phyloP scores from a whole-genome alignment of 2,888 invertebrate species.

The Malthinus flaveolus region DNA sequence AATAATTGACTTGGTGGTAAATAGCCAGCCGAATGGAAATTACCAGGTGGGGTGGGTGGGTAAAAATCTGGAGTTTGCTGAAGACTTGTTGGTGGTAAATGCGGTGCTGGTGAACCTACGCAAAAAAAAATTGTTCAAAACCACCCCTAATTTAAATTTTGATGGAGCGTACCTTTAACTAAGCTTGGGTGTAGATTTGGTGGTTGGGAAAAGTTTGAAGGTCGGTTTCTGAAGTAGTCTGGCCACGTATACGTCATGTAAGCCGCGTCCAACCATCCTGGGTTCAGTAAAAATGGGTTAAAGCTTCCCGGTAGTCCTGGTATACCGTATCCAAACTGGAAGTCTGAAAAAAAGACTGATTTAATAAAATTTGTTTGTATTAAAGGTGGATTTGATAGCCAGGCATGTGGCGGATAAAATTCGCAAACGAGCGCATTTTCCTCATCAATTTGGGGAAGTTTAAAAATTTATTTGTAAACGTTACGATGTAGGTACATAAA shows the following conservation, averaged over 20 bases:
- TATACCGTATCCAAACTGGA: conserved; percentile 73
- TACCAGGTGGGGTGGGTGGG: conserved; percentile 31
- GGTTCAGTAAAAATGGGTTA: conserved; percentile 78
- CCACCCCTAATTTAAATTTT: not conserved
- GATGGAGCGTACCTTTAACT: conserved; percentile 62
- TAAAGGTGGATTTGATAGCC: conserved; percentile 12
- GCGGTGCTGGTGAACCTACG: conserved; percentile 55
- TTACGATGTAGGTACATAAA: conserved; percentile 23
- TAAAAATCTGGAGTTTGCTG: conserved; percentile 38
- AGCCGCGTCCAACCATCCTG: conserved; percentile 84
- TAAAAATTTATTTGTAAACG: conserved; percentile 21
- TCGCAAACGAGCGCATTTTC: conserved; percentile 13
- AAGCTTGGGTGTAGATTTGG: conserved; percentile 57
- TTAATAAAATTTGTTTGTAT: conserved; percentile 7
- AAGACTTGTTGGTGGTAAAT: conserved; percentile 43
- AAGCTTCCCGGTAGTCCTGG: conserved; percentile 68
- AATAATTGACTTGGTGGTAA: conserved; percentile 62
- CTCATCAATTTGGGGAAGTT: conserved; percentile 1
- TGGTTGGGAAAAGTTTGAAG: conserved; percentile 48
- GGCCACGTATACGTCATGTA: conserved; percentile 75
- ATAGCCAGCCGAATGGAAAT: conserved; percentile 41
- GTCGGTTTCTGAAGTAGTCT: conserved; percentile 69
- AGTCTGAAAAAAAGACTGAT: conserved; percentile 62
- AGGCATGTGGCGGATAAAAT: conserved; percentile 23
- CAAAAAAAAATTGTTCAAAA: conserved; percentile 20